Evolutionary conservation across 2,113 vertebrate genomes (phyloP).

Genomic region (Emydocephalus ijimae): DNA sequence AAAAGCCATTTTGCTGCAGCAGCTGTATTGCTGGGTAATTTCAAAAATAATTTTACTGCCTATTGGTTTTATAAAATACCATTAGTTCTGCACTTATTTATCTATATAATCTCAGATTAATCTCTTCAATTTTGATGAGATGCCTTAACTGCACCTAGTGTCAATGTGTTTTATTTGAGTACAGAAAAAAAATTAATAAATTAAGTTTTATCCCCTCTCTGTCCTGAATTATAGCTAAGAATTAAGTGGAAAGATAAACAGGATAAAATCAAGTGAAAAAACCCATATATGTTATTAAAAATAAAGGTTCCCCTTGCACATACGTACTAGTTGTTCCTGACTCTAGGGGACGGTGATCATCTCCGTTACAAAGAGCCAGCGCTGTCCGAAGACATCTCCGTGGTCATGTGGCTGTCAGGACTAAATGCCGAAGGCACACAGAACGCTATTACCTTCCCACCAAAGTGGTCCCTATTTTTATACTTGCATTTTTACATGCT

Average conservation of each 20-base stretch:
- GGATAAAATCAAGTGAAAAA: neutral
- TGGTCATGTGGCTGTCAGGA: no score
- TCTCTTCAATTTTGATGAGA: conserved; percentile 20
- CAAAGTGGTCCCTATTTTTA: no score
- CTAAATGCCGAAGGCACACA: no score
- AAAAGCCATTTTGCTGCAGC: neutral
- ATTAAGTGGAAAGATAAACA: neutral
- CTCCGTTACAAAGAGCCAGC: no score
- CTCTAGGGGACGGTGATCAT: no score
- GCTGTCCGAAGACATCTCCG: no score
- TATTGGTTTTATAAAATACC: conserved; percentile 13
- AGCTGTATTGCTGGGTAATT: neutral
- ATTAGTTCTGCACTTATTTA: conserved; percentile 31
- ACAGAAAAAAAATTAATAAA: neutral
- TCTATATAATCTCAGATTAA: conserved; percentile 10
- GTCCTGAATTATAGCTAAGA: neutral
- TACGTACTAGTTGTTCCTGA: no score
- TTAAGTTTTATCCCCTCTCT: neutral
- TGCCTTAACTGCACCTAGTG: neutral
- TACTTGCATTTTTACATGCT: no score
- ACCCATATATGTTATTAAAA: neutral
- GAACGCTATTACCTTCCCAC: no score
- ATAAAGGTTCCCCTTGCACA: no score
- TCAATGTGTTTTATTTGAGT: neutral
- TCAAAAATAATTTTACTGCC: conserved; percentile 16